Conservation (phyloP, 2,797 vertebrate species). For the Micropoecilia bifurca region DNA sequence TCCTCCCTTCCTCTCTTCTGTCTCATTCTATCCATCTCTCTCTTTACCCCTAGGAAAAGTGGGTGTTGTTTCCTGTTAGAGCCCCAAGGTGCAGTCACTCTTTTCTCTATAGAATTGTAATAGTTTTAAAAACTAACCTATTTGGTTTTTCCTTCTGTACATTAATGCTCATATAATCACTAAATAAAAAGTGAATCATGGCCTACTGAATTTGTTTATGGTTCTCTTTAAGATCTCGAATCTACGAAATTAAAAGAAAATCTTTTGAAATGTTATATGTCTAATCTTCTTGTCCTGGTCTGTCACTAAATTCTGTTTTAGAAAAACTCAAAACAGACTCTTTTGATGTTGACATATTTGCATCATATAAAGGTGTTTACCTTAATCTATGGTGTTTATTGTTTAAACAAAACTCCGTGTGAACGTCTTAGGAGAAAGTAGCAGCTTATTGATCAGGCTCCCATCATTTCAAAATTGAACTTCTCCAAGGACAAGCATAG, state of each 20-base stretch:
- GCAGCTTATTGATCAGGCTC: background rate
- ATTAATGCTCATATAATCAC: conserved; percentile 8
- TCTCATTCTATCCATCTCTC: conserved; percentile 13
- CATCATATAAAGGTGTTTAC: background rate
- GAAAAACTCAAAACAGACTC: background rate
- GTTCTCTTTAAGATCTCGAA: background rate
- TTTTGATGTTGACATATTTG: background rate
- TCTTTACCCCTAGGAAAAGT: conserved; percentile 16
- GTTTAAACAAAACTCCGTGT: background rate
- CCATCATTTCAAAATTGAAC: background rate
- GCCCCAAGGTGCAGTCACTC: conserved; percentile 16
- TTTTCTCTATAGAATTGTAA: background rate
- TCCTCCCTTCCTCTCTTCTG: conserved; percentile 8
- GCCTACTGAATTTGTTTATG: background rate
- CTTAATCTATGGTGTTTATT: background rate
- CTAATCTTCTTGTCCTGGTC: background rate
- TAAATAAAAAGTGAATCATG: background rate
- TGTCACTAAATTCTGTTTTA: background rate
- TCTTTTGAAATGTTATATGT: background rate
- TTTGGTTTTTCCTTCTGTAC: conserved; percentile 28
- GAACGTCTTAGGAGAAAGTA: background rate
- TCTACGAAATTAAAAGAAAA: background rate
- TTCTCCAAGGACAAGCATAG: background rate
- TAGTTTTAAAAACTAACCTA: conserved; percentile 14
- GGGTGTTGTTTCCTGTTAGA: conserved; percentile 21